Evolutionary conservation across 2,888 invertebrate species (phyloP), one percentile per base, ranked within the genome.

Genomic region (Philopedon plagiatum): DNA sequence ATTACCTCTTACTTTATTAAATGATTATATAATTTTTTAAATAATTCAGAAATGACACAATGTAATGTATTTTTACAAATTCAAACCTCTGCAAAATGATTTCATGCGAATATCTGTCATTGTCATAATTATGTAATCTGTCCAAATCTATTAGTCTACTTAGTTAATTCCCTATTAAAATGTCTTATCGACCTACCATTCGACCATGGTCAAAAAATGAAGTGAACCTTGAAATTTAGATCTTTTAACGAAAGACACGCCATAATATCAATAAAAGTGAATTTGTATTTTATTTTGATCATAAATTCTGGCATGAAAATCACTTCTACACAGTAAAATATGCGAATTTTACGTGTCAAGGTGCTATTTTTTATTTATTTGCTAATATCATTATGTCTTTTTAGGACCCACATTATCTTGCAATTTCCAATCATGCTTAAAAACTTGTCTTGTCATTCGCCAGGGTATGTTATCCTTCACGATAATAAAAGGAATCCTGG

Each of bases 301-400:
- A 56, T 56, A 23, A 13, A 56, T 32, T 32, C 56, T 11, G 23
- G 21, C 1, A 13, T 49, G 11, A 23, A 49, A 56, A 44, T 44
- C 32, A 32, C 29, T 3, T 9, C 2, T 32, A 56, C 5, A 19
- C 3, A 56, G 26, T 54, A 56, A 56, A 56, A 56, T 56, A 18
- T 46, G 46, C 46, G 23, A 46, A 46, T 46, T 46, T 46, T 21
- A n/a, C 23, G 21, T 46, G 46, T 46, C 46, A 46, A 23, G 46
- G 46, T 46, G 21, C n/a, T 46, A 23, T 46, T 21, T 46, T 46
- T 11, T 23, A 19, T 34, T 34, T 34, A 8, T 46, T 46, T 46
- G n/a, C 2, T 23, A 23, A n/a, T 0, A 21, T 46, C 46, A 15
- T 46, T 46, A 21, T 7, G n/a, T n/a, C n/a, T n/a, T n/a, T n/a